Percentiles rank a stretch among this genome's conserved stretches.
phyloP scores from a whole-genome alignment of 2,797 vertebrate genomes.

The Sebastes iracundus region DNA sequence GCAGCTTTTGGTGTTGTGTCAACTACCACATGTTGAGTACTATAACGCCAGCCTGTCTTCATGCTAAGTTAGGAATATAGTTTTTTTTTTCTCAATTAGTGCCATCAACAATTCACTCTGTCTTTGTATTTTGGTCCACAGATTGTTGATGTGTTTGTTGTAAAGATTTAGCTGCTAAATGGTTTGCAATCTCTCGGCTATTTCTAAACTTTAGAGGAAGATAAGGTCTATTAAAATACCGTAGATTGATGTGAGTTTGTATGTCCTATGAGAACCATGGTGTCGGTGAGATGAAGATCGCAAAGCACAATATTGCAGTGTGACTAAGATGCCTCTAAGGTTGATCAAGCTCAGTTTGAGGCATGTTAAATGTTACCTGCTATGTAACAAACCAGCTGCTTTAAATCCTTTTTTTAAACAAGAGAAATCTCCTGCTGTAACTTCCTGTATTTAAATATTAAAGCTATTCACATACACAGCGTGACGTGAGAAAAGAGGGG shows the following conservation, averaged over 20 bases:
- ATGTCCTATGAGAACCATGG: no score
- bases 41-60: background rate
- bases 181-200: background rate
- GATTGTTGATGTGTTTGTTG: background rate
- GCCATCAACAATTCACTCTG: background rate
- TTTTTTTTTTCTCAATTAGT: background rate
- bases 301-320: background rate
- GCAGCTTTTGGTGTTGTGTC: background rate
- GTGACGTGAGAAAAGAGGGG: background rate
- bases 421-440: background rate
- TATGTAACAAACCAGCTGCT: background rate
- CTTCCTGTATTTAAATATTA: conserved; percentile 19
- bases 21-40: background rate
- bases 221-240: background rate
- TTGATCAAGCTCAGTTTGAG: background rate
- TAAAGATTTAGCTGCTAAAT: background rate
- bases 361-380: background rate
- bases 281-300: no score
- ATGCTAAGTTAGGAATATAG: background rate
- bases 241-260: no score
- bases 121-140: background rate
- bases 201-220: background rate
- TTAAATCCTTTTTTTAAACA: background rate
- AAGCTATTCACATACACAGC: background rate
- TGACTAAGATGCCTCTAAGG: background rate